Conservation (phyloP, 2,113 vertebrate genomes). For the Sebastes schlegelii region DNA sequence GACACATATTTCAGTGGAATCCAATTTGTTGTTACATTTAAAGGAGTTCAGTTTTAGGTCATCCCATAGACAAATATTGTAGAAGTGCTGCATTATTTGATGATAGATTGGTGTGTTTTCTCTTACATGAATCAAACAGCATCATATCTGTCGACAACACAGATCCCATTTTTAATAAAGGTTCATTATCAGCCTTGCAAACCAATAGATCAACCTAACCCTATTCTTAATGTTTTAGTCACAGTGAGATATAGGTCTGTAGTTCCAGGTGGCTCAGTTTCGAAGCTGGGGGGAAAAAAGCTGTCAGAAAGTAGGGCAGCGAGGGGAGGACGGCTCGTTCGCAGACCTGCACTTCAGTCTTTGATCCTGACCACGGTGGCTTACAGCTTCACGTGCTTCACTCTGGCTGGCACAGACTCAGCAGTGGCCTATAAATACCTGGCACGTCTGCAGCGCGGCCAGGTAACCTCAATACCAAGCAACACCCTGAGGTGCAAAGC, state of each 20-base stretch:
- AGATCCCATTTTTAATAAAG: background rate
- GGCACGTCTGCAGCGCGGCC: conserved; percentile 22
- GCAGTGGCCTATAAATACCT: conserved; percentile 60
- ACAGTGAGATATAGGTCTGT: conserved; percentile 23
- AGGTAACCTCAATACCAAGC: conserved; percentile 54
- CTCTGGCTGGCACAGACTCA: conserved; percentile 48
- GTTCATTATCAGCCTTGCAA: background rate
- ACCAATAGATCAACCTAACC: conserved; percentile 26
- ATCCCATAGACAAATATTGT: background rate
- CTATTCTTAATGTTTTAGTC: conserved; percentile 12
- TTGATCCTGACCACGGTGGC: conserved; percentile 67
- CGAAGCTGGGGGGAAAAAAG: conserved; percentile 14
- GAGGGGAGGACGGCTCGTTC: conserved; percentile 41
- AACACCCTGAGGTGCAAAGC: background rate
- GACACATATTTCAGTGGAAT: background rate
- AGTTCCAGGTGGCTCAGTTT: conserved; percentile 16
- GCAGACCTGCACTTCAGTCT: conserved; percentile 57
- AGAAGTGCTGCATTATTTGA: background rate
- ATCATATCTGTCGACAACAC: background rate
- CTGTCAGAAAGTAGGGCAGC: conserved; percentile 73
- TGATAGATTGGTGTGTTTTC: background rate
- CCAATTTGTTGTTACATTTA: background rate
- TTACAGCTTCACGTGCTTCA: conserved; percentile 36
- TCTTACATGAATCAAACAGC: background rate
- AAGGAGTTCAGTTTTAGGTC: conserved; percentile 1